Evolutionary conservation across 2,113 vertebrate genomes (phyloP), one percentile per base, ranked within the genome.

Genomic region (Zosterops lateralis): DNA sequence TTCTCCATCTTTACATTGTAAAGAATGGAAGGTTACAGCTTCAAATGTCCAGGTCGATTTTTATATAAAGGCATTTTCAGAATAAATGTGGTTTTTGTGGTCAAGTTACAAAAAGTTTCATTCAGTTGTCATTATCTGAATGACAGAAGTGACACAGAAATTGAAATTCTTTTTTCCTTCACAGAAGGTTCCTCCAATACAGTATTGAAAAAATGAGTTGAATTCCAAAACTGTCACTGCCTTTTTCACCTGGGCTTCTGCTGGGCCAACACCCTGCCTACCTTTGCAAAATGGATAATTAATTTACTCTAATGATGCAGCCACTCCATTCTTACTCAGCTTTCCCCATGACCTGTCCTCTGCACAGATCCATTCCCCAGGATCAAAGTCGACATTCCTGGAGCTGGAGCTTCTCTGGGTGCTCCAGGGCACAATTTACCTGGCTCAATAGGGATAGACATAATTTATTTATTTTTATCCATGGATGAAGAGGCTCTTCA

Each of bases 311-410:
- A 72, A 60, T 16, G 58, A 45, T 45, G 20, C 36, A 87, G 25
- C 32, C 11, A 17, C 17, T 48, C 3, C 22, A n/a, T 25, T n/a
- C 44, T 29, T 21, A 6, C 67, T 13, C 16, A 17, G 2, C 12
- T 38, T 31, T 72, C 34, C 87, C 53, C 48, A 22, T 3, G 11
- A 8, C 58, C 17, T 24, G 10, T 14, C 50, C 47, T 22, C 54
- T 25, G 25, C 57, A 42, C 42, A 29, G n/a, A 45, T 28, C 67
- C 62, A 32, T 24, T 32, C 53, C 48, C 0, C 0, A 21, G 58
- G 40, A 76, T 60, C 71, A 62, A 64, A 91, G 50, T 14, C 66
- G 79, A 12, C 16, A 7, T n/a, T 74, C 32, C 70, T 74, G 42
- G 4, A 45, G 68, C 57, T 72, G 44, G 40, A 76, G n/a, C 57